Percentiles rank a stretch among this genome's conserved stretches.
phyloP scores from a whole-genome alignment of 2,888 invertebrate species.

The Sinhomidia bicolor region DNA sequence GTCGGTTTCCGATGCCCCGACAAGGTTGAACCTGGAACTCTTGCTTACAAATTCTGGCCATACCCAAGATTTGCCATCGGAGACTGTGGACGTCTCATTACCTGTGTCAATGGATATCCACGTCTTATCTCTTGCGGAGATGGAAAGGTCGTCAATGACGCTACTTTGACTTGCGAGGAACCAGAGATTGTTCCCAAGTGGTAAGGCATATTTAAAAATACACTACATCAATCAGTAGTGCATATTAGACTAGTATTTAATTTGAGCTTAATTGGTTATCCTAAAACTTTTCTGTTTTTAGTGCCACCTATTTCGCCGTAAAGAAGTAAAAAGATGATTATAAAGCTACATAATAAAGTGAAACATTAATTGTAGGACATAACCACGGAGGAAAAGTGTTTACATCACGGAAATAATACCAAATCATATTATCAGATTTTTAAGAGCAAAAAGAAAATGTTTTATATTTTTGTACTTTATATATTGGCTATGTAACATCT shows the following conservation, averaged over 20 bases:
- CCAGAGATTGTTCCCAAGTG: constrained; percentile 83
- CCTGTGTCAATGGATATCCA: constrained; percentile 95
- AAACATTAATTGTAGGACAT: not conserved
- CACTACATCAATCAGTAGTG: no score
- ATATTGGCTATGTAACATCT: constrained; percentile 22
- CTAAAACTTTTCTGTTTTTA: constrained; percentile 51
- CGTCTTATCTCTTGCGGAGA: constrained; percentile 94
- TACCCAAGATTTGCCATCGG: constrained; percentile 95
- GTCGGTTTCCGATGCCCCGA: constrained; percentile 96
- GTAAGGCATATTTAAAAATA: constrained; percentile 74
- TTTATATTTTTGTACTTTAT: constrained; percentile 50
- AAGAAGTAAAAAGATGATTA: constrained; percentile 59
- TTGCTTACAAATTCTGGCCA: constrained; percentile 95
- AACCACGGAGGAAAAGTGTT: not conserved
- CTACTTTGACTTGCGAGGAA: constrained; percentile 91
- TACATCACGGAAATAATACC: constrained; percentile 31
- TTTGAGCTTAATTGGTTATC: no score
- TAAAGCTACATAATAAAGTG: not conserved
- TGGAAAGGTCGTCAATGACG: constrained; percentile 92
- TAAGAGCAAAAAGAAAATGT: no score
- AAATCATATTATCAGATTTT: constrained; percentile 6
- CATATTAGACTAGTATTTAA: no score
- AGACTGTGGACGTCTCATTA: constrained; percentile 93
- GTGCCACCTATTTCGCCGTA: constrained; percentile 72
- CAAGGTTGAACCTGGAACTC: constrained; percentile 90